phyloP scores from a whole-genome alignment of 1,140 invertebrate species.

The Eciton burchellii region DNA sequence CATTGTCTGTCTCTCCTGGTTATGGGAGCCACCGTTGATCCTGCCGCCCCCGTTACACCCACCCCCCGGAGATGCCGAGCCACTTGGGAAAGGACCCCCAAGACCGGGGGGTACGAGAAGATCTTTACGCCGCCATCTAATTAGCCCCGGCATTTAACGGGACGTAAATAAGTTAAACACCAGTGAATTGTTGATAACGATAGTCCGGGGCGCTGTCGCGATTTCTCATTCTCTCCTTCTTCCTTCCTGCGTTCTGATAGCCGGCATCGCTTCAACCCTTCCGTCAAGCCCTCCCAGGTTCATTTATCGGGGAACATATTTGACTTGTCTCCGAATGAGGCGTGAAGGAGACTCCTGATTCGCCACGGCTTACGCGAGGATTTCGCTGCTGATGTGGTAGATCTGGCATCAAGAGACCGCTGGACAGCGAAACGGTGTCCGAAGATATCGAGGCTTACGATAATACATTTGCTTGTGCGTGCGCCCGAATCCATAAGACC shows the following conservation, averaged over 20 bases:
- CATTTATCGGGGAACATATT: conserved; percentile 70
- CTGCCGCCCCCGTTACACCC: conserved; percentile 64
- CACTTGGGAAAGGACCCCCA: conserved; percentile 65
- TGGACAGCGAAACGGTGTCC: not conserved
- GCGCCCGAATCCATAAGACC: not conserved
- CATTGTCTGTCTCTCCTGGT: conserved; percentile 82
- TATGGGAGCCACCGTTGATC: conserved; percentile 71
- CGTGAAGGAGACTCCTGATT: conserved; percentile 20
- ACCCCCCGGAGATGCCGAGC: conserved; percentile 62
- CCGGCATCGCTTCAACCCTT: conserved; percentile 61
- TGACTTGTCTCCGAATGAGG: conserved; percentile 44
- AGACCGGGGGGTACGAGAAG: conserved; percentile 62
- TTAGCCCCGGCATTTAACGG: conserved; percentile 80
- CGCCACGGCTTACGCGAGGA: not conserved
- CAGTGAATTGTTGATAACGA: conserved; percentile 79
- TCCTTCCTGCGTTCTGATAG: conserved; percentile 31
- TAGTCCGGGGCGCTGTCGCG: conserved; percentile 55
- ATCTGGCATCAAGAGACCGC: conserved; percentile 8
- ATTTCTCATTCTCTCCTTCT: conserved; percentile 32
- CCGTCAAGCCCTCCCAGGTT: conserved; percentile 23
- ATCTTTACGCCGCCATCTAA: conserved; percentile 78
- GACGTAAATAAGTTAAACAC: conserved; percentile 80
- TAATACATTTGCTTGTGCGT: not conserved
- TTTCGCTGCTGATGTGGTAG: conserved; percentile 17
- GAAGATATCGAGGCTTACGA: too few species aligned